Percentiles rank a stretch among this genome's conserved stretches.
These are phyloP conservation scores for Melanotaenia parkinsoni DNA, from an alignment of 2,797 vertebrate genomes.

Conservation along the genomic window DNA sequence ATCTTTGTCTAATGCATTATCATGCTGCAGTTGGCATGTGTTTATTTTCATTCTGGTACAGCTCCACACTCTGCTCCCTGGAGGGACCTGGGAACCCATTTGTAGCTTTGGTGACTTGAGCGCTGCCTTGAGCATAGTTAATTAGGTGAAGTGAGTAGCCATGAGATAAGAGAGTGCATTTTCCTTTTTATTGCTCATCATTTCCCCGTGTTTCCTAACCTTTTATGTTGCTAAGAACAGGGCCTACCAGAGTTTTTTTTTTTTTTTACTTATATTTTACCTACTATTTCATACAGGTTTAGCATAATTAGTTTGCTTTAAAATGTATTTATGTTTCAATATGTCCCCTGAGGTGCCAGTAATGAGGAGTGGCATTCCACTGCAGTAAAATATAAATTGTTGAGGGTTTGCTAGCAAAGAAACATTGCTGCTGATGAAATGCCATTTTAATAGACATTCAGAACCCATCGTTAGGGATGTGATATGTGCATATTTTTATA, in stretches of 20 bases:
- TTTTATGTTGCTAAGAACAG: constrained; percentile 46
- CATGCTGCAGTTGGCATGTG: constrained; percentile 65
- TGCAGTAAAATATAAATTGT: background rate
- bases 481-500: background rate
- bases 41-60: constrained; percentile 76
- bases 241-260: constrained; percentile 10
- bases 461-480: background rate
- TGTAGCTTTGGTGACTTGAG: constrained; percentile 56
- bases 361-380: background rate
- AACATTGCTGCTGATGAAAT: constrained; percentile 6
- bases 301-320: constrained; percentile 39
- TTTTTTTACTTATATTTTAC: constrained; percentile 4
- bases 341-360: background rate
- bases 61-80: constrained; percentile 48
- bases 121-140: constrained; percentile 62
- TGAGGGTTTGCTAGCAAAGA: constrained; percentile 4
- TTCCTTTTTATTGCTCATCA: constrained; percentile 5
- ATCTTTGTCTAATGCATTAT: constrained; percentile 72
- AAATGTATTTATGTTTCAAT: constrained; percentile 32
- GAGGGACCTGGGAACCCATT: constrained; percentile 67
- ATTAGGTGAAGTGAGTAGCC: constrained; percentile 66
- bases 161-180: constrained; percentile 41
- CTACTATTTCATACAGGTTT: constrained; percentile 7
- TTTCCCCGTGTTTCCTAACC: constrained; percentile 35
- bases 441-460: background rate